Percentiles rank a stretch among this genome's conserved stretches.
These are phyloP conservation scores for Cosmia pyralina DNA, from an alignment of 2,888 invertebrate genomes.

Conservation along the genomic window DNA sequence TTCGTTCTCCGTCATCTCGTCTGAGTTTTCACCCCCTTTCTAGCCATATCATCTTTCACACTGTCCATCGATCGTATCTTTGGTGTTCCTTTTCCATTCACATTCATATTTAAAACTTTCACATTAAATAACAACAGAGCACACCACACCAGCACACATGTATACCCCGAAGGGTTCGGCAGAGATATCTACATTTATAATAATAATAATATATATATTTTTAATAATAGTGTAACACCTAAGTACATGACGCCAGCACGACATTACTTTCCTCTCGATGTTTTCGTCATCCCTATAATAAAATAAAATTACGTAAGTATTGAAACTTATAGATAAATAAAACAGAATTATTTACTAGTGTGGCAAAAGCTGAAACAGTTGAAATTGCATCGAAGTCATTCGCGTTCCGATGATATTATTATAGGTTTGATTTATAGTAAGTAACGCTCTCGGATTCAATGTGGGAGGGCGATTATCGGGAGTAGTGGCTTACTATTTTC, in stretches of 20 bases:
- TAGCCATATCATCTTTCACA: not conserved
- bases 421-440: slow-evolving; percentile 84
- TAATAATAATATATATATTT: no score
- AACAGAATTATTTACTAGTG: slow-evolving; percentile 45
- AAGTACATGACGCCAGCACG: not conserved
- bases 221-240: no score
- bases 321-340: slow-evolving; percentile 21
- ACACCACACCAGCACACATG: no score
- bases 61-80: no score
- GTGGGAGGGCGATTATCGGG: slow-evolving; percentile 83
- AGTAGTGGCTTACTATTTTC: slow-evolving; percentile 80
- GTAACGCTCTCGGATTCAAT: slow-evolving; percentile 78
- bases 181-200: no score
- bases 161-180: no score
- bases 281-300: not conserved
- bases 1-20: not conserved
- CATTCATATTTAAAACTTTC: not conserved
- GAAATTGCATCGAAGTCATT: slow-evolving; percentile 71
- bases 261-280: not conserved
- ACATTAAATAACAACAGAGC: not conserved
- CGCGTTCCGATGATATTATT: slow-evolving; percentile 84
- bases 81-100: not conserved
- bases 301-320: not conserved
- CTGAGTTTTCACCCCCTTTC: no score
- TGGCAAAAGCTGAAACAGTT: slow-evolving; percentile 52